Conservation (phyloP, 2,888 invertebrate genomes). For the Neoscelio sp. region DNA sequence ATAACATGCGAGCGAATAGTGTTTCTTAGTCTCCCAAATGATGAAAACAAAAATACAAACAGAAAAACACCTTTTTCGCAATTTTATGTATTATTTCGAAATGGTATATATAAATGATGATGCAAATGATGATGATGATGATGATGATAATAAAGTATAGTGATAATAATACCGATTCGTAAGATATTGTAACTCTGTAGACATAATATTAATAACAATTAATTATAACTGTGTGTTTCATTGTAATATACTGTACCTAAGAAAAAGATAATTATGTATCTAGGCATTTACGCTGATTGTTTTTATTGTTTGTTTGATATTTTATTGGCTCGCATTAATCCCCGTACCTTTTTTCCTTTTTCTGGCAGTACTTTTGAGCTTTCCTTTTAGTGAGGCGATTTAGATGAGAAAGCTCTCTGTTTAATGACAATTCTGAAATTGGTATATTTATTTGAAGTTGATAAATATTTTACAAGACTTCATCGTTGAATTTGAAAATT, state of each 20-base stretch:
- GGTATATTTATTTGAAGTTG: no score
- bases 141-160: conserved; percentile 75
- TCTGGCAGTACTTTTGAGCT: conserved; percentile 18
- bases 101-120: conserved; percentile 74
- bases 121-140: conserved; percentile 76
- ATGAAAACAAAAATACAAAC: conserved; percentile 12
- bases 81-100: conserved; percentile 76
- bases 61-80: conserved; percentile 75
- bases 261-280: conserved; percentile 78
- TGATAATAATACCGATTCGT: conserved; percentile 72
- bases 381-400: no score
- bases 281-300: no score
- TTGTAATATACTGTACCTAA: conserved; percentile 83
- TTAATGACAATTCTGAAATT: no score
- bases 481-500: no score
- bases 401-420: no score
- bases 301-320: conserved; percentile 20
- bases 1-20: conserved; percentile 57
- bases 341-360: no score
- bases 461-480: no score
- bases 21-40: conserved; percentile 79
- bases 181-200: conserved; percentile 78
- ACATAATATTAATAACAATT: conserved; percentile 82
- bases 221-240: conserved; percentile 83
- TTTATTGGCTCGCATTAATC: neutral